Conservation (phyloP, 2,888 invertebrate species). For the Sinhomidia bicolor region DNA sequence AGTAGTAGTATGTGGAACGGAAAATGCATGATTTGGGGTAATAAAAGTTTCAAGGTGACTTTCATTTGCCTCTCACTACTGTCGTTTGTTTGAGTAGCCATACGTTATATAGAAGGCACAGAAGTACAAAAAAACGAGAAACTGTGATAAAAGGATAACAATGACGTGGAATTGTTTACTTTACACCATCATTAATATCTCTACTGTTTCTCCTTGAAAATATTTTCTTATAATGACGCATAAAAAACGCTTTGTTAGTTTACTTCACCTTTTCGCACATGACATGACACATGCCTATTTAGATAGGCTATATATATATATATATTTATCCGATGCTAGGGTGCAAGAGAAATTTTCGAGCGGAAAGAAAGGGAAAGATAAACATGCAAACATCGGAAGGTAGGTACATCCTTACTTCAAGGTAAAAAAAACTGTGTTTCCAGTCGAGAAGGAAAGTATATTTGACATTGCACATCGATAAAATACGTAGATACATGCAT, state of each 20-base stretch:
- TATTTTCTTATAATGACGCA: constrained; percentile 2
- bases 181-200: constrained; percentile 16
- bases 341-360: neutral
- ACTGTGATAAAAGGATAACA: neutral
- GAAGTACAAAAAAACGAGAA: constrained; percentile 2
- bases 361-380: neutral
- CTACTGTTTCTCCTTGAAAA: neutral
- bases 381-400: constrained; percentile 11
- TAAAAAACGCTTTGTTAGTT: neutral
- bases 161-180: neutral
- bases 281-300: neutral
- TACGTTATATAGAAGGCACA: neutral
- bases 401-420: neutral
- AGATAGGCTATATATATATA: neutral
- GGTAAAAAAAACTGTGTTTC: constrained; percentile 16
- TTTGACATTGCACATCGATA: neutral
- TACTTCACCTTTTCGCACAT: neutral
- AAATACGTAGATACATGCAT: neutral
- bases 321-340: neutral
- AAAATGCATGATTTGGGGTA: constrained; percentile 33
- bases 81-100: neutral
- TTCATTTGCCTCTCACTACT: constrained; percentile 31
- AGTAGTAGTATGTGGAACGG: neutral
- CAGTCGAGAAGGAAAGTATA: neutral
- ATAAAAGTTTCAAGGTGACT: constrained; percentile 58